These are phyloP conservation scores for Glaucomys volans DNA, from an alignment of 2,113 vertebrate species.

Conservation along the genomic window DNA sequence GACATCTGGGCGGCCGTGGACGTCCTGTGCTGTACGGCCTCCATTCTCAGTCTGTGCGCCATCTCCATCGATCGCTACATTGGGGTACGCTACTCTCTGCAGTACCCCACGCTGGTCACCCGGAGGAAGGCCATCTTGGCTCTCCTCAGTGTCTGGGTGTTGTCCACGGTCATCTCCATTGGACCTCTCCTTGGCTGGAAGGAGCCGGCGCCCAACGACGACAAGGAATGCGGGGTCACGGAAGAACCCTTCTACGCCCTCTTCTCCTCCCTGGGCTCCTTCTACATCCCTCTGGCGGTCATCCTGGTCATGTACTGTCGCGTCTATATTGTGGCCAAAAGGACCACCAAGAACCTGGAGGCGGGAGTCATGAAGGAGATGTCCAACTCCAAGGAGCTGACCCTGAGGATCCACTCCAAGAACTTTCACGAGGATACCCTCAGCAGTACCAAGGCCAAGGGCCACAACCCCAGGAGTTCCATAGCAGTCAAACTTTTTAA, in stretches of 20 bases:
- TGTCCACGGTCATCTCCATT: conserved; percentile 97
- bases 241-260: conserved; percentile 98
- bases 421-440: conserved; percentile 92
- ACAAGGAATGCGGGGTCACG: conserved; percentile 93
- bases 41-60: conserved; percentile 97
- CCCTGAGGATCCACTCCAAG: conserved; percentile 95
- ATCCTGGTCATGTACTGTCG: conserved; percentile 98
- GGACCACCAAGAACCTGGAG: conserved; percentile 97
- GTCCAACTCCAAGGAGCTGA: conserved; percentile 96
- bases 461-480: conserved; percentile 92
- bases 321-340: conserved; percentile 97
- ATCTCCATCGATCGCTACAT: conserved; percentile 98
- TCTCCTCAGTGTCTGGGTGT: conserved; percentile 94
- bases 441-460: conserved; percentile 89
- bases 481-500: conserved; percentile 95
- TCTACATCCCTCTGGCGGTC: conserved; percentile 96
- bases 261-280: conserved; percentile 98
- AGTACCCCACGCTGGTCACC: conserved; percentile 95
- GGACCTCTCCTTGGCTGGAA: conserved; percentile 98
- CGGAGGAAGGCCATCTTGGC: conserved; percentile 94
- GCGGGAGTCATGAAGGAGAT: conserved; percentile 97
- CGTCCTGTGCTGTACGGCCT: conserved; percentile 97
- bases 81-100: conserved; percentile 96
- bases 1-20: conserved; percentile 99
- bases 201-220: conserved; percentile 93